Conservation (phyloP, 2,888 invertebrate genomes). For the Doris montereyensis region DNA sequence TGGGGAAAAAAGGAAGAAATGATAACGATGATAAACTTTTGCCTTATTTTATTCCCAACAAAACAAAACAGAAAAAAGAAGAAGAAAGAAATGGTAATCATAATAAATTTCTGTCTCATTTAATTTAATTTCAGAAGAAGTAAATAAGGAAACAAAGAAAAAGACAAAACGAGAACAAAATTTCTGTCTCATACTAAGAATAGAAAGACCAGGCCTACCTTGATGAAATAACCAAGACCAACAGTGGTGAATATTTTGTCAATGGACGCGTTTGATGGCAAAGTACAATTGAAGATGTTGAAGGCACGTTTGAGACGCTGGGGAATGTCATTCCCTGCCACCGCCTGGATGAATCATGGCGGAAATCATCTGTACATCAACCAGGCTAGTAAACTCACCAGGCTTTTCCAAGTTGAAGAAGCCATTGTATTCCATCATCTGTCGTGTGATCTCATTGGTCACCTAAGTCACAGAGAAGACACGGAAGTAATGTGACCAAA, state of each 20-base stretch:
- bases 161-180: no score
- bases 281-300: slow-evolving; percentile 93
- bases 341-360: slow-evolving; percentile 92
- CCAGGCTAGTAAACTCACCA: slow-evolving; percentile 92
- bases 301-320: slow-evolving; percentile 93
- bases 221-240: slow-evolving; percentile 71
- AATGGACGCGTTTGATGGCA: slow-evolving; percentile 91
- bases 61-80: no score
- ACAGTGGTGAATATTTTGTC: slow-evolving; percentile 89
- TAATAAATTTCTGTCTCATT: not conserved
- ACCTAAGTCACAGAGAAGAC: slow-evolving; percentile 58
- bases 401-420: slow-evolving; percentile 98
- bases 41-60: no score
- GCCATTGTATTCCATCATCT: slow-evolving; percentile 97
- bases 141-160: no score
- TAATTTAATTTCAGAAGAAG: not conserved
- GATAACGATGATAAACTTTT: no score
- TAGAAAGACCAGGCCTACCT: slow-evolving; percentile 48
- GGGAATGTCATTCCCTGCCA: slow-evolving; percentile 95
- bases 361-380: slow-evolving; percentile 92
- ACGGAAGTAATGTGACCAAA: no score
- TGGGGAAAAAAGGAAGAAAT: no score
- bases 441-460: slow-evolving; percentile 88
- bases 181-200: no score
- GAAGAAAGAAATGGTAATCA: no score